Conservation (phyloP, 1,140 invertebrate genomes). For the Paraescarpia echinospica region DNA sequence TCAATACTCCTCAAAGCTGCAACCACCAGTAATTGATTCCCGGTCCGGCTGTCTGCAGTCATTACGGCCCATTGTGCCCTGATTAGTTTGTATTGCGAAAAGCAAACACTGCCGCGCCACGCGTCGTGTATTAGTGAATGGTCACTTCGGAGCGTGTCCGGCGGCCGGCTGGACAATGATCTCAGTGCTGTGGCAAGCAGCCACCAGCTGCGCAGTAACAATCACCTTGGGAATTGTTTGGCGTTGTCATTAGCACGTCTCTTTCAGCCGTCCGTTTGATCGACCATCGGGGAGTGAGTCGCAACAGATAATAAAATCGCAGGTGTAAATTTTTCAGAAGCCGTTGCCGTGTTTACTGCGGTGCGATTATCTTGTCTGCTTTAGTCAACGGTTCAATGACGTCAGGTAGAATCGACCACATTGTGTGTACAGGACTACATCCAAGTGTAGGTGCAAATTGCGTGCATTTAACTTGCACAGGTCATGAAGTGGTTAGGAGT, state of each 20-base stretch:
- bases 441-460: neutral
- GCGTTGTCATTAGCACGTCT: neutral
- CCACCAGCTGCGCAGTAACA: neutral
- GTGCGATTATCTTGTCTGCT: neutral
- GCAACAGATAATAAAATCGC: neutral
- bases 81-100: slow-evolving; percentile 1
- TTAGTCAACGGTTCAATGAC: neutral
- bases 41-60: neutral
- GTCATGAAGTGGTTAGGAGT: too few species aligned
- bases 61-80: neutral
- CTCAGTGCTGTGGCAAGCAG: neutral
- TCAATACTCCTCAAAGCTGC: neutral
- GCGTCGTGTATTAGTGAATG: neutral
- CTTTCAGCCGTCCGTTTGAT: neutral
- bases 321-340: neutral
- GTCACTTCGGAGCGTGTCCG: neutral
- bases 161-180: neutral
- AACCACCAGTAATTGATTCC: neutral
- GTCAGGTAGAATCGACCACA: neutral
- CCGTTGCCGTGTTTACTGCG: neutral
- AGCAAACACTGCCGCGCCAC: neutral
- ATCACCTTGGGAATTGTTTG: neutral
- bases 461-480: neutral
- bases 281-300: neutral
- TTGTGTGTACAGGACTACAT: neutral